Conservation (phyloP, 2,797 vertebrate species). For the Phylloscopus collybita region DNA sequence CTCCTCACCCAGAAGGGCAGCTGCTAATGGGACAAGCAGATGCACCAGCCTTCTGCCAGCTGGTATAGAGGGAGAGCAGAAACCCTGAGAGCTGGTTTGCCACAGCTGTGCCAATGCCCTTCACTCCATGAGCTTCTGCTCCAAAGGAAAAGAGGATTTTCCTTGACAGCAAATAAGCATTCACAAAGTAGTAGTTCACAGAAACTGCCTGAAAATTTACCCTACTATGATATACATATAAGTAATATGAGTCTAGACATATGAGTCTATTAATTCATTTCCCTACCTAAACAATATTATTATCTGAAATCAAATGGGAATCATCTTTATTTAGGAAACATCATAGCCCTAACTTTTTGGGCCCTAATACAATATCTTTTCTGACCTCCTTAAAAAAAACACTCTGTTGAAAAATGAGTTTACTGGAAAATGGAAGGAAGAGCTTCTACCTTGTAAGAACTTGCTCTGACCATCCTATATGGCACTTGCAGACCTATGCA, state of each 20-base stretch:
- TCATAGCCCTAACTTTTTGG: neutral
- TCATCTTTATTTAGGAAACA: neutral
- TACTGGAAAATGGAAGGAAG: neutral
- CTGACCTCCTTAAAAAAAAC: neutral
- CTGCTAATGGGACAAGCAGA: neutral
- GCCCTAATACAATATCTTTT: neutral
- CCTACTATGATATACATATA: neutral
- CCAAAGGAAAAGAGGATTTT: neutral
- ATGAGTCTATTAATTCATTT: neutral
- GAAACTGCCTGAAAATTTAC: neutral
- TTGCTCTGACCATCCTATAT: neutral
- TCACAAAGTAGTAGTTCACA: neutral
- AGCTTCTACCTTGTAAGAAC: neutral
- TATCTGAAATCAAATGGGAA: neutral
- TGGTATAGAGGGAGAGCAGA: neutral
- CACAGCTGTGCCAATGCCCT: neutral
- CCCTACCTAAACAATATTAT: neutral
- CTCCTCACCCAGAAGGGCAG: neutral
- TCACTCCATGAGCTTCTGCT: neutral
- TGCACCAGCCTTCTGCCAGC: conserved; percentile 22
- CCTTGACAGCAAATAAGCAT: neutral
- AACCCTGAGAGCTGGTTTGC: neutral
- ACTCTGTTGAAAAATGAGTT: neutral
- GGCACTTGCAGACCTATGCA: neutral
- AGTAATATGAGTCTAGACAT: neutral